Evolutionary conservation across 2,797 vertebrate genomes (phyloP).

Genomic region (Crax fasciolata): DNA sequence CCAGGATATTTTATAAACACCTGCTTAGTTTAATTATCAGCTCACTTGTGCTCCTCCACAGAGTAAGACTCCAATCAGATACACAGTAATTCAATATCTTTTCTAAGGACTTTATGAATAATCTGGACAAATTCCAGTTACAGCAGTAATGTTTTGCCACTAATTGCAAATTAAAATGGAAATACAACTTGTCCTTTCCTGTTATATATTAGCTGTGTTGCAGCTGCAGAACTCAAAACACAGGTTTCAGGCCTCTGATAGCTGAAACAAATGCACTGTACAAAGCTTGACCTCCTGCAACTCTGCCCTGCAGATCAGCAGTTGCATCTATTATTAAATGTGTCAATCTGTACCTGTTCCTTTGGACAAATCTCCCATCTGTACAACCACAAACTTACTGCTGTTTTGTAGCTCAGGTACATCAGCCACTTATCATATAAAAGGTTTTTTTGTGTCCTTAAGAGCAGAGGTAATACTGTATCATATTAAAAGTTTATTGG

Average conservation of each 20-base stretch:
- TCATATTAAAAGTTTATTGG: neutral
- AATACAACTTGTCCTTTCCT: neutral
- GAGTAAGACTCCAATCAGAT: neutral
- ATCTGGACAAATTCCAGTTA: neutral
- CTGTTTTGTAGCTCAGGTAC: neutral
- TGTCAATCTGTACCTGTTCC: neutral
- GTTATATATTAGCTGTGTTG: neutral
- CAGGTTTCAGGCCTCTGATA: neutral
- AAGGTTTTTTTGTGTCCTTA: neutral
- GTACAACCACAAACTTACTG: neutral
- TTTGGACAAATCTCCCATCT: neutral
- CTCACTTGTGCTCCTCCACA: neutral
- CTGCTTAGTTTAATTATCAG: neutral
- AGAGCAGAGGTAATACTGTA: neutral
- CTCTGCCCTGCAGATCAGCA: neutral
- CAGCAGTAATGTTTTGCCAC: neutral
- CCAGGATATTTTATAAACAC: neutral
- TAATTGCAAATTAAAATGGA: neutral
- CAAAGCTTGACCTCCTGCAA: neutral
- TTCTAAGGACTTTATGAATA: neutral
- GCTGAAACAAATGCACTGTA: neutral
- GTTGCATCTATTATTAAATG: neutral
- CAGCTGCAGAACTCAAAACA: neutral
- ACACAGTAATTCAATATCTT: rapidly evolving
- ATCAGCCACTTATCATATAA: neutral